Conservation (phyloP, 2,113 vertebrate species). For the Dolichallabes microphthalmus region DNA sequence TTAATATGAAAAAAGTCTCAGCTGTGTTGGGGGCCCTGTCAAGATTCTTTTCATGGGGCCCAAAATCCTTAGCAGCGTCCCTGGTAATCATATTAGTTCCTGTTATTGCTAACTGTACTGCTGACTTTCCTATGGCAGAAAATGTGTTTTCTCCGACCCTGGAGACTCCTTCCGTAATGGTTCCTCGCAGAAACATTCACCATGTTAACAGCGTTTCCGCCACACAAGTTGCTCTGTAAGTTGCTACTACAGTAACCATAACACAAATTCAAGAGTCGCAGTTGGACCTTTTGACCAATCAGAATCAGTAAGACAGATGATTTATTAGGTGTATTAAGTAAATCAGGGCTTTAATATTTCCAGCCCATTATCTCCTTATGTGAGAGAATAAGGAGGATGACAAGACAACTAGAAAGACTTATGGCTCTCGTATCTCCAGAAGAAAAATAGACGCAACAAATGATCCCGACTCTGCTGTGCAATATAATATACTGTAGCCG, state of each 20-base stretch:
- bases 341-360: background rate
- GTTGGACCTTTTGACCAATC: background rate
- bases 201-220: too few species aligned
- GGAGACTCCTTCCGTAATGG: background rate
- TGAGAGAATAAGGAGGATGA: background rate
- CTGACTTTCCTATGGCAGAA: too few species aligned
- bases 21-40: too few species aligned
- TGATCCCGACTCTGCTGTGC: background rate
- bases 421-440: background rate
- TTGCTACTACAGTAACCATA: background rate
- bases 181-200: background rate
- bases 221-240: background rate
- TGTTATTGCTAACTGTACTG: background rate
- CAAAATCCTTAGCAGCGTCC: too few species aligned
- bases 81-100: background rate
- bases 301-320: background rate
- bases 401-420: conserved; percentile 8
- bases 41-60: too few species aligned
- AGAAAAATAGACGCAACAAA: background rate
- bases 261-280: background rate
- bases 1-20: too few species aligned
- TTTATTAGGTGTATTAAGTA: too few species aligned
- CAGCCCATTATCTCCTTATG: background rate
- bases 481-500: background rate
- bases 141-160: background rate